These are phyloP conservation scores for Daubentonia madagascariensis DNA, from an alignment of 2,113 vertebrate genomes.

Conservation along the genomic window DNA sequence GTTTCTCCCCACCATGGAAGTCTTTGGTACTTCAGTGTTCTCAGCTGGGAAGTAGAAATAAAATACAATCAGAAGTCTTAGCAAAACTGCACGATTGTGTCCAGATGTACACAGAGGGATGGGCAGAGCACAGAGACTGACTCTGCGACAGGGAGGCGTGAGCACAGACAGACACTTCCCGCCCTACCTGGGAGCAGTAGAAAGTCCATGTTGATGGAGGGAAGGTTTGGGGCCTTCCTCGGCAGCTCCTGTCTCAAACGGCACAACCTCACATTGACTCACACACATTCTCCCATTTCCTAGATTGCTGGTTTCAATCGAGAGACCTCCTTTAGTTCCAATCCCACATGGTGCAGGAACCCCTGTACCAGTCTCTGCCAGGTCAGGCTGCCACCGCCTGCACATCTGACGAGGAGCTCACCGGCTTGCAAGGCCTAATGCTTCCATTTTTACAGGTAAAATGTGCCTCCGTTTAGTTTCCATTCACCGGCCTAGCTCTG, in stretches of 20 bases:
- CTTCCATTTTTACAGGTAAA: neutral
- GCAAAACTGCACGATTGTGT: neutral
- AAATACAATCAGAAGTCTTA: neutral
- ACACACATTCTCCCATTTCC: neutral
- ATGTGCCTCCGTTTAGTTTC: neutral
- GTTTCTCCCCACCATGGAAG: neutral
- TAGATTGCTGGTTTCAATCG: neutral
- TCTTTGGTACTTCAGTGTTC: neutral
- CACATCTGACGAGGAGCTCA: neutral
- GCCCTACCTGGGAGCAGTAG: neutral
- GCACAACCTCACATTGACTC: accelerated
- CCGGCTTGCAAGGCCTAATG: accelerated
- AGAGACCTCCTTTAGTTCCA: neutral
- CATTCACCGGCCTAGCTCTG: neutral
- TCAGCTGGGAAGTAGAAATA: neutral
- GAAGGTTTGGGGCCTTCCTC: too few relatives aligned
- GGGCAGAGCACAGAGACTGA: neutral
- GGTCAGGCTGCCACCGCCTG: neutral
- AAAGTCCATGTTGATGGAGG: neutral
- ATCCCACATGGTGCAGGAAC: accelerated
- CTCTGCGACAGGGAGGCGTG: neutral
- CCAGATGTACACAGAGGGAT: neutral
- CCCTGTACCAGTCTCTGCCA: neutral
- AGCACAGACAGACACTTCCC: neutral
- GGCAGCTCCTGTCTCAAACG: too few relatives aligned